Base-by-base conservation (phyloP, 1,140 invertebrate species). In the Dinothrombium tinctorium region DNA sequence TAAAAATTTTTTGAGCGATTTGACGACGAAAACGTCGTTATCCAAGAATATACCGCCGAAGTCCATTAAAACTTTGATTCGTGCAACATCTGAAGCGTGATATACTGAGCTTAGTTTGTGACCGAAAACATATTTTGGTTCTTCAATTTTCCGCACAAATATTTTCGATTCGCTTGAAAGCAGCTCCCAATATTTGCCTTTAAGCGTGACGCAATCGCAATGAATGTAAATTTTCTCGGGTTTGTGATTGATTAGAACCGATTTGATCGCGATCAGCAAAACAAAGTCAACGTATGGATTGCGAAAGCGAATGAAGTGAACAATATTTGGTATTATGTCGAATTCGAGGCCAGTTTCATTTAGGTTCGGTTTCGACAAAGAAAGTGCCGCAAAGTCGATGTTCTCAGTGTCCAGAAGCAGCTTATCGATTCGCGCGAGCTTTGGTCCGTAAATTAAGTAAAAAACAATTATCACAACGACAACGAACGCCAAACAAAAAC, bases 41-140 rank as follows among this genome's bases (percentile, higher is more conserved):
- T 62, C 60, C 3, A 62, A 43, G 43, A 53, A 61, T 25, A 62
- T 59, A 8, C 60, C 60, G 15, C 60, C 60, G 39, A 50, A 52
- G 40, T 49, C 32, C 47, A 49, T 51, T 8, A 62, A 41, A 6
- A 60, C 45, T 29, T 49, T 37, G 8, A 62, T 44, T 21, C 60
- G 45, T 14, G 52, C 50, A 14, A 62, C 49, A 47, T 62, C 60
- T 14, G 56, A 50, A 15, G 51, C 47, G 42, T 61, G 59, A 45
- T 53, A 56, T 7, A 60, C 41, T n/a, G 47, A 48, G 40, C 46
- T 50, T 14, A 56, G 24, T 28, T 35, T 43, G 33, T 49, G 45
- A 17, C 43, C 50, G 42, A 50, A 56, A 24, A 56, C 45, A 33
- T 52, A 46, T 12, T 28, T 45, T 7, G 54, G 54, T 37, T 48